Conservation (phyloP, 2,888 invertebrate species). For the Caenorhabditis drosophilae region DNA sequence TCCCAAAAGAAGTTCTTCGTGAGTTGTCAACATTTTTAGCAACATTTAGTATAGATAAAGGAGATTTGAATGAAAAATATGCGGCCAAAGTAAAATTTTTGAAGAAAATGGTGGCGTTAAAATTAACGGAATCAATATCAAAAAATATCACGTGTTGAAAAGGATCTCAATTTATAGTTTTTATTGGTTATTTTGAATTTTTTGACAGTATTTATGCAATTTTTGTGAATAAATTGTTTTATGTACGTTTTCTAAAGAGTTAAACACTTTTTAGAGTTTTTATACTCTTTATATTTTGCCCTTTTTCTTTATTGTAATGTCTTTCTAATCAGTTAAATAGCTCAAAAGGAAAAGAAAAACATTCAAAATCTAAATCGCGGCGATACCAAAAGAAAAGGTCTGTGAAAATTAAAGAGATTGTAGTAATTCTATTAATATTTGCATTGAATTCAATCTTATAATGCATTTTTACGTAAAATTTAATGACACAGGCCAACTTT, state of each 20-base stretch:
- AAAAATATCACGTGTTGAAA: slow-evolving; percentile 11
- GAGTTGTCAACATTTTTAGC: slow-evolving; percentile 29
- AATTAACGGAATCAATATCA: slow-evolving; percentile 30
- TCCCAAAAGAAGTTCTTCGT: slow-evolving; percentile 24
- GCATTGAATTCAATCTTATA: too few relatives aligned
- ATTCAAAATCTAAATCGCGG: too few relatives aligned
- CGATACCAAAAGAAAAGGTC: too few relatives aligned
- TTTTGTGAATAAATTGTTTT: slow-evolving; percentile 12
- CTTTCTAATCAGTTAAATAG: too few relatives aligned
- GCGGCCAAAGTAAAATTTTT: slow-evolving; percentile 24
- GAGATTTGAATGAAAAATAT: slow-evolving; percentile 16
- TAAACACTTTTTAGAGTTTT: background rate
- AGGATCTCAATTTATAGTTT: background rate
- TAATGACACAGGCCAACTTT: too few relatives aligned
- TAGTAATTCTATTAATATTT: too few relatives aligned
- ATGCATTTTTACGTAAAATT: too few relatives aligned
- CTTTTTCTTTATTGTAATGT: too few relatives aligned
- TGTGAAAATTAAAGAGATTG: too few relatives aligned
- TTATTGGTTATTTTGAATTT: slow-evolving; percentile 1
- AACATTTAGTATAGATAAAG: slow-evolving; percentile 29
- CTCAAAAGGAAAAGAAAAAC: too few relatives aligned
- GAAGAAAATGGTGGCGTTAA: slow-evolving; percentile 40
- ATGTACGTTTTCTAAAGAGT: background rate
- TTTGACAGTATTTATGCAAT: background rate
- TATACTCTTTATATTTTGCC: too few relatives aligned